Base-by-base conservation (phyloP, 2,888 invertebrate genomes). In the Latrodectus elegans region DNA sequence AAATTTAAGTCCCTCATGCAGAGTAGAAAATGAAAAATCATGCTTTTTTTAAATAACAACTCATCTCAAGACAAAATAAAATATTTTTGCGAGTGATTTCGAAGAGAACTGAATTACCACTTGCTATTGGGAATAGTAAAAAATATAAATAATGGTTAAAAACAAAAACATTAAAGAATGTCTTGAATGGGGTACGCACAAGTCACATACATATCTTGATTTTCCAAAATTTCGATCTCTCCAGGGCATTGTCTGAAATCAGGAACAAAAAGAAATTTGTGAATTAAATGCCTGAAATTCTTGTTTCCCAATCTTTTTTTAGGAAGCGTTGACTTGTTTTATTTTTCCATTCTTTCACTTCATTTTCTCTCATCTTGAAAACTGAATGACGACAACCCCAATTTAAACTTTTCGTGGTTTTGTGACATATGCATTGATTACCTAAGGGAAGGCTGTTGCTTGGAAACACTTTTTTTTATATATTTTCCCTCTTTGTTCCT, bases 391-490 rank as follows among this genome's bases (percentile, higher is more conserved):
- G 75, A 76, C 75, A 64, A 65, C 65, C 60, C 75, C 75, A 76
- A 76, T 76, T 76, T 76, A 76, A 76, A 76, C 75, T 76, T 76
- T 76, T 76, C 75, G 38, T 60, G 64, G 75, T 4, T 60, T 65
- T 60, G 60, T 76, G 75, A 76, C 75, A 76, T 65, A 51, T 51
- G 65, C 75, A 76, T 76, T 76, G 75, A 76, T 76, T 76, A 76
- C 75, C 75, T 76, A n/a, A 17, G 75, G 75, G 75, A 65, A 51
- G n/a, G 64, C 75, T 76, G 75, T 76, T 76, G 75, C 75, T 6
- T n/a, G n/a, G 64, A 51, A 53, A 17, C 51, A 72, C 11, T 51
- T 12, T 52, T 26, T 60, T 26, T 6, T 15, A 15, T 15, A 15
- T 38, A 22, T 15, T 60, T 60, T 60, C 60, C n/a, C n/a, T 9